Evolutionary conservation across 2,888 invertebrate genomes (phyloP).

Genomic region (Charanyca ferruginea): DNA sequence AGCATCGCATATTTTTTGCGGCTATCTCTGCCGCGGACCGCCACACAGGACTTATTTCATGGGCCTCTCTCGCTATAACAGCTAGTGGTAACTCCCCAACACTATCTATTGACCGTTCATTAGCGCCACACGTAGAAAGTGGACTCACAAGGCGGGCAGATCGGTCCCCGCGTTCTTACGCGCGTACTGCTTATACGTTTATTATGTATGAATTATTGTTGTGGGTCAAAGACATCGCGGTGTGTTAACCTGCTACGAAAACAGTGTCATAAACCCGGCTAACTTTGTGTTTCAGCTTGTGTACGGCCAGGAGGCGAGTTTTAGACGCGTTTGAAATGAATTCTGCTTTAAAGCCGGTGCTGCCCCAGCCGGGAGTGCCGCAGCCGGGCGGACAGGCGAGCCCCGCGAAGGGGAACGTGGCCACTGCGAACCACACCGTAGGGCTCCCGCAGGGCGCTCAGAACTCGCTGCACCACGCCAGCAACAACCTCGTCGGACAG

Average conservation of each 20-base stretch:
- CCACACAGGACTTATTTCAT: slow-evolving; percentile 79
- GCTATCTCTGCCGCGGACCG: slow-evolving; percentile 80
- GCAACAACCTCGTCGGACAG: slow-evolving; percentile 82
- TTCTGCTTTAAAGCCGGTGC: slow-evolving; percentile 92
- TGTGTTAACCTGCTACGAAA: slow-evolving; percentile 80
- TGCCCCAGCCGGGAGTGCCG: slow-evolving; percentile 88
- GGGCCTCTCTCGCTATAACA: slow-evolving; percentile 78
- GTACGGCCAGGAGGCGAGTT: slow-evolving; percentile 67
- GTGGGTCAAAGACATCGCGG: slow-evolving; percentile 88
- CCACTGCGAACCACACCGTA: slow-evolving; percentile 84
- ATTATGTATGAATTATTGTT: slow-evolving; percentile 88
- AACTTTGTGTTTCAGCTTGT: slow-evolving; percentile 85
- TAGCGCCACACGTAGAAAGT: slow-evolving; percentile 73
- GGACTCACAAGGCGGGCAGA: slow-evolving; percentile 73
- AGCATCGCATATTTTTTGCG: slow-evolving; percentile 90
- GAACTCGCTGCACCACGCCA: slow-evolving; percentile 80
- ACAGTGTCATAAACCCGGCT: slow-evolving; percentile 77
- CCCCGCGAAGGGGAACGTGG: slow-evolving; percentile 86
- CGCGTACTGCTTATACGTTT: slow-evolving; percentile 82
- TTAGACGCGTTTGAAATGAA: slow-evolving; percentile 88
- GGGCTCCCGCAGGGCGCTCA: slow-evolving; percentile 85
- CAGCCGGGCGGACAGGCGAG: slow-evolving; percentile 86
- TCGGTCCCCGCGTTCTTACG: slow-evolving; percentile 82
- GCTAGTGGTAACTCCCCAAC: slow-evolving; percentile 82
- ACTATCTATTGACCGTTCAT: slow-evolving; percentile 70